Base-by-base conservation (phyloP, 1,140 invertebrate genomes). In the Drosophila athabasca region DNA sequence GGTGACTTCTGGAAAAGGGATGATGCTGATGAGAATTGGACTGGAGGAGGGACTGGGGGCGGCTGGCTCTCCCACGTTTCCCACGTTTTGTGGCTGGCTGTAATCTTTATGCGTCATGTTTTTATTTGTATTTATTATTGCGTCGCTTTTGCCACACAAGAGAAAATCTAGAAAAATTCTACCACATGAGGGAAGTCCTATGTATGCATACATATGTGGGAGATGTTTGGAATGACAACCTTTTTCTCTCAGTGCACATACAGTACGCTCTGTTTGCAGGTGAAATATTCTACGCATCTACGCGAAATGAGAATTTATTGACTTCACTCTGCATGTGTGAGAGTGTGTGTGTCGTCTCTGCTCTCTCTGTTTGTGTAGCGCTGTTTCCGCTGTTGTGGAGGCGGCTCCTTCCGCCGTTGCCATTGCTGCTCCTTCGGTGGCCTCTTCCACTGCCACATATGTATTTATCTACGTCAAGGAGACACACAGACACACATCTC, bases 51-150 rank as follows among this genome's bases (percentile, higher is more conserved):
- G 19, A 45, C 4, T 31, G 31, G 3, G 7, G 6, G 0, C 3
- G 8, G 54, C n/a, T n/a, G 70, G 24, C 8, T 52, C 69, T 8
- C 46, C 46, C 59, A 68, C 64, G 31, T 70, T 46, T 3, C n/a
- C n/a, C 61, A 19, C 17, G 62, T 43, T 62, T 79, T 79, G 70
- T 46, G 75, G 72, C 29, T 67, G 74, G 55, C 61, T 87, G 69
- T 78, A 82, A 85, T 85, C 84, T 85, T 81, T 87, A 70, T 85
- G 62, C 81, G 81, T 81, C 81, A 78, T 90, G 87, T 76, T 90
- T 90, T 76, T 90, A 83, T 87, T 80, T 84, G 81, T 85, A 85
- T 90, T 87, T 87, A 87, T 87, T 87, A 87, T 87, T 87, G 74
- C 83, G 66, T 69, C 65, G 72, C 46, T 39, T 39, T 49, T 75